A percentile compares a stretch with the other conserved stretches of the same genome.
phyloP scores from a whole-genome alignment of 2,888 invertebrate species.

The Noctua pronuba region DNA sequence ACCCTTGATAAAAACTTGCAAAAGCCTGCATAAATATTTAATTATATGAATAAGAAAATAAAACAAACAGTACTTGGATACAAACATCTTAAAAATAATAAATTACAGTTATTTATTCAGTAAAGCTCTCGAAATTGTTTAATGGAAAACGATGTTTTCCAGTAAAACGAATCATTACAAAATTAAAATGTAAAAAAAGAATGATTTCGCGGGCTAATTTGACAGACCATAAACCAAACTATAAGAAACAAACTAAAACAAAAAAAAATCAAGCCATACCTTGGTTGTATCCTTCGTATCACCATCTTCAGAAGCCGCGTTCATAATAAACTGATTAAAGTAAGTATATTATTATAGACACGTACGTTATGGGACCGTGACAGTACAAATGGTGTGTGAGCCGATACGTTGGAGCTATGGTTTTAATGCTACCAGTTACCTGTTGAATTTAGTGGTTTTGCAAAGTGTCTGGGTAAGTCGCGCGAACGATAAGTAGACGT shows the following conservation, averaged over 20 bases:
- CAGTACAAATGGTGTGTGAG: constrained; percentile 17
- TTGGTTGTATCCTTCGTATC: neutral
- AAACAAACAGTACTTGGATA: too few species aligned
- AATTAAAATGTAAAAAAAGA: neutral
- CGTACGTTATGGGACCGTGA: constrained; percentile 32
- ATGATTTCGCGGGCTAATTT: neutral
- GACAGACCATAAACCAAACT: neutral
- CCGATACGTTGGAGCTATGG: neutral
- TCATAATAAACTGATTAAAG: constrained; percentile 16
- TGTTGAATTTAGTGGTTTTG: neutral
- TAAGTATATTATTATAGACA: neutral
- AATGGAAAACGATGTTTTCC: neutral
- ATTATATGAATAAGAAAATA: too few species aligned
- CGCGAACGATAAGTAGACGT: neutral
- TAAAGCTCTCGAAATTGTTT: neutral
- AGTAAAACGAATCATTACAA: neutral
- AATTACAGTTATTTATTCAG: neutral
- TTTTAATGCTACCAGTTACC: neutral
- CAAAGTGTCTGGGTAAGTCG: neutral
- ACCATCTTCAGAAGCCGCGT: neutral
- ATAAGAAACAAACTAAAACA: neutral
- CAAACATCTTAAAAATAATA: neutral
- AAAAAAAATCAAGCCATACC: neutral
- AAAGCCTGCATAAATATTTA: too few species aligned
- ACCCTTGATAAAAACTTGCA: too few species aligned